Conservation (phyloP, 2,888 invertebrate genomes). For the Linnaemya vulpina region DNA sequence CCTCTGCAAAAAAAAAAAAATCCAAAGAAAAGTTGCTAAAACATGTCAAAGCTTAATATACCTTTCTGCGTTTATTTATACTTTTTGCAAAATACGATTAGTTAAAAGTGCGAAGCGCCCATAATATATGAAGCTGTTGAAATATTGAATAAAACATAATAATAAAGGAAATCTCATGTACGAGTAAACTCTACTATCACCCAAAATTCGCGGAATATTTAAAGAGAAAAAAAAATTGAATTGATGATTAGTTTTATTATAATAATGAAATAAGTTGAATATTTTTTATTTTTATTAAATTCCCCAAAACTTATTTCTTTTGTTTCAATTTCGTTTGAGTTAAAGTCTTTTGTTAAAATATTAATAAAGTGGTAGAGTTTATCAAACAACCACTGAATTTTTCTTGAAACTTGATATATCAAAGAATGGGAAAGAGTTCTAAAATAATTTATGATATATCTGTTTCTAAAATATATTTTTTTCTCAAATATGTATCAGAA, state of each 20-base stretch:
- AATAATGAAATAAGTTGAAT: background rate
- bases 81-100: constrained; percentile 12
- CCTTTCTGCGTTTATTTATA: constrained; percentile 21
- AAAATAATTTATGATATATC: background rate
- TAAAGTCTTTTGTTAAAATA: constrained; percentile 28
- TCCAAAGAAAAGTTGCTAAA: background rate
- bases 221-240: background rate
- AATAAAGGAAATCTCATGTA: background rate
- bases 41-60: constrained; percentile 39
- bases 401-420: background rate
- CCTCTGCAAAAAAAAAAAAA: background rate
- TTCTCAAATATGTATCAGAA: too few relatives aligned
- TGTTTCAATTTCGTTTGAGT: constrained; percentile 5
- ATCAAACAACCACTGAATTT: background rate
- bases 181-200: background rate
- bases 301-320: background rate
- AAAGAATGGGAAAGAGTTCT: too few relatives aligned
- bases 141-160: constrained; percentile 1
- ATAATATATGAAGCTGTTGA: constrained; percentile 32
- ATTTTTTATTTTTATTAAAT: background rate
- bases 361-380: constrained; percentile 30
- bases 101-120: constrained; percentile 32
- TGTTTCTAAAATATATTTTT: too few relatives aligned
- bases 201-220: background rate
- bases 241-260: background rate